A percentile compares a stretch with the other conserved stretches of the same genome.
Evolutionary conservation across 1,140 invertebrate genomes (phyloP).

Genomic region (Cydia pomonella): DNA sequence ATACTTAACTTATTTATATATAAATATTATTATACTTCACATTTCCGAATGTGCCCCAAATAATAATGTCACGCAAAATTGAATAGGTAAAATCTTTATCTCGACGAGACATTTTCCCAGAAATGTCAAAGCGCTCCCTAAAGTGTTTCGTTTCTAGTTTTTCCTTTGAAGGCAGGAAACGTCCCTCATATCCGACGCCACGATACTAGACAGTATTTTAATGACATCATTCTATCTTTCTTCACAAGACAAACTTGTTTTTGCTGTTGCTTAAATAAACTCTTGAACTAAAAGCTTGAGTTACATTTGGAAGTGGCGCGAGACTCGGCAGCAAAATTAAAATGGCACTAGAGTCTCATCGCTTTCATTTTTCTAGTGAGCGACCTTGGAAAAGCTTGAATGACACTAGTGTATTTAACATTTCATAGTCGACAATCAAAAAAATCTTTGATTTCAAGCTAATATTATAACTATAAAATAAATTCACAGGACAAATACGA

Average conservation of each 20-base stretch:
- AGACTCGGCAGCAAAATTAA: not conserved
- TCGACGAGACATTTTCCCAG: not conserved
- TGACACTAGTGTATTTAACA: not conserved
- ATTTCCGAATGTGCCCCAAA: not conserved
- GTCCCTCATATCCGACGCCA: conserved; percentile 14
- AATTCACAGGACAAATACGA: too few species aligned
- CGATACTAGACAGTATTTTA: conserved; percentile 14
- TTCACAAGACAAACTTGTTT: not conserved
- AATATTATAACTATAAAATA: too few species aligned
- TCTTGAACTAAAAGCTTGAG: not conserved
- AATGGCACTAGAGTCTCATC: not conserved
- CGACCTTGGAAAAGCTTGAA: not conserved
- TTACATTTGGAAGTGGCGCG: not conserved
- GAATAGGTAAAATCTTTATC: conserved; percentile 4
- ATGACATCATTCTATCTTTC: conserved; percentile 8
- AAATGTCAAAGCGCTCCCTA: not conserved
- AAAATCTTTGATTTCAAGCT: too few species aligned
- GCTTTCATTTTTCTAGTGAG: conserved; percentile 10
- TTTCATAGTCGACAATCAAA: not conserved
- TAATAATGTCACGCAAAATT: not conserved
- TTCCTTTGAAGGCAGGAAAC: not conserved
- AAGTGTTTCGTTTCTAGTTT: conserved; percentile 4
- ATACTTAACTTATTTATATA: not conserved
- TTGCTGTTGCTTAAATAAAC: conserved; percentile 1
- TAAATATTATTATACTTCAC: not conserved